Evolutionary conservation across 2,797 vertebrate genomes (phyloP), one percentile per base, ranked within the genome.

Genomic region (Eremophila alpestris): DNA sequence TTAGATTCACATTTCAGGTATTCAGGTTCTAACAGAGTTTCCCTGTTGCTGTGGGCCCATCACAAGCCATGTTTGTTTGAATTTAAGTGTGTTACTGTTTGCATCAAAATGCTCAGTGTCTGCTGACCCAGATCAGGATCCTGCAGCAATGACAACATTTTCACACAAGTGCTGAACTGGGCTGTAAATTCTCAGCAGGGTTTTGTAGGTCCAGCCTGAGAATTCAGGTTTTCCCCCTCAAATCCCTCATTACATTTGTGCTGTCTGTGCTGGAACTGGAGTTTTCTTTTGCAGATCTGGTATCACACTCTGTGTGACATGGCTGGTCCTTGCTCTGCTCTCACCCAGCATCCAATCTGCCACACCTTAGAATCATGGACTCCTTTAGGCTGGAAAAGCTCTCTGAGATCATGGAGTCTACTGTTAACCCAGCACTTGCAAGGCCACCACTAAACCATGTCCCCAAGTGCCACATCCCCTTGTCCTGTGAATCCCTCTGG

Each of bases 271-370:
- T 90, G 83, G 63, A 79, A 32, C 40, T 83, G 29, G 45, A 6
- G 10, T 60, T 41, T 6, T 20, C 55, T 54, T 43, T 27, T 52
- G 38, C 62, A 71, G 45, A 7, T 51, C 21, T 46, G 16, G 3
- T 38, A 5, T n/a, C 55, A 27, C 27, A 38, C 1, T 0, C 23
- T 3, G 0, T 12, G 38, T 36, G 46, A 20, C 11, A 0, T 9
- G 11, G 18, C 19, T 87, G 58, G 21, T 41, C 13, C 27, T 45
- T 58, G 48, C 56, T 11, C 7, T 46, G 65, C 27, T 63, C 27
- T 24, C 63, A 16, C 17, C 1, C 43, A 23, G 7, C 46, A 46
- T 54, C 20, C n/a, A 23, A 7, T 11, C 19, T 12, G 18, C 22
- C 52, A 46, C 19, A 46, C 19, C 34, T 32, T 8, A 54, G 21